Conservation (phyloP, 1,140 invertebrate genomes). For the Littorina saxatilis region DNA sequence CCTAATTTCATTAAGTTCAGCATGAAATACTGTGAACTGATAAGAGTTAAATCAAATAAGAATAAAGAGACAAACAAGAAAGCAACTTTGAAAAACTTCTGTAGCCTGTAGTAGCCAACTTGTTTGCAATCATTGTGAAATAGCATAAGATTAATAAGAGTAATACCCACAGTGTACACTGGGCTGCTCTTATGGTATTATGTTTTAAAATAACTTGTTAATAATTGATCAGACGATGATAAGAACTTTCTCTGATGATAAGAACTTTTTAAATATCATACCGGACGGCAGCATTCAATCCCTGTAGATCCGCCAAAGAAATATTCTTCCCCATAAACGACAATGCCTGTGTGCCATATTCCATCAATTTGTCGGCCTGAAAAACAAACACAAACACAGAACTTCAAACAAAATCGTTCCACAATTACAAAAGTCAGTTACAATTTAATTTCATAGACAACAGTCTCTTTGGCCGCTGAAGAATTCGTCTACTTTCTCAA, state of each 20-base stretch:
- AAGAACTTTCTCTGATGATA: neutral
- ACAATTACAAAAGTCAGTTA: neutral
- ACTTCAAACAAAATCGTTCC: neutral
- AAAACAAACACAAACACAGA: conserved; percentile 42
- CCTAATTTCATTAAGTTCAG: too few species aligned
- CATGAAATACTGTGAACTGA: too few species aligned
- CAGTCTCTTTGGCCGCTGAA: too few species aligned
- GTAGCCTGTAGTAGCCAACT: too few species aligned
- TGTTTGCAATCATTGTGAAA: too few species aligned
- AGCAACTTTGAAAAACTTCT: too few species aligned
- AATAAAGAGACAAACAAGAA: too few species aligned
- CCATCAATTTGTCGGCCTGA: conserved; percentile 88
- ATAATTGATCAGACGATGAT: neutral
- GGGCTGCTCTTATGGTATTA: too few species aligned
- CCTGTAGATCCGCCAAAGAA: conserved; percentile 90
- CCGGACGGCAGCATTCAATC: conserved; percentile 86
- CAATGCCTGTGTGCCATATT: conserved; percentile 91
- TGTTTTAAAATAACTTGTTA: neutral
- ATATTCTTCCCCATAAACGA: conserved; percentile 90
- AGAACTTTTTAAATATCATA: conserved; percentile 78
- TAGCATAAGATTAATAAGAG: too few species aligned
- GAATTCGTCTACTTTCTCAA: neutral
- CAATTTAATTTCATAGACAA: too few species aligned
- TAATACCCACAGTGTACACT: too few species aligned
- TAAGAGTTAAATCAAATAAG: too few species aligned